These are phyloP conservation scores for Picus viridis DNA, from an alignment of 2,797 vertebrate species.

Conservation along the genomic window DNA sequence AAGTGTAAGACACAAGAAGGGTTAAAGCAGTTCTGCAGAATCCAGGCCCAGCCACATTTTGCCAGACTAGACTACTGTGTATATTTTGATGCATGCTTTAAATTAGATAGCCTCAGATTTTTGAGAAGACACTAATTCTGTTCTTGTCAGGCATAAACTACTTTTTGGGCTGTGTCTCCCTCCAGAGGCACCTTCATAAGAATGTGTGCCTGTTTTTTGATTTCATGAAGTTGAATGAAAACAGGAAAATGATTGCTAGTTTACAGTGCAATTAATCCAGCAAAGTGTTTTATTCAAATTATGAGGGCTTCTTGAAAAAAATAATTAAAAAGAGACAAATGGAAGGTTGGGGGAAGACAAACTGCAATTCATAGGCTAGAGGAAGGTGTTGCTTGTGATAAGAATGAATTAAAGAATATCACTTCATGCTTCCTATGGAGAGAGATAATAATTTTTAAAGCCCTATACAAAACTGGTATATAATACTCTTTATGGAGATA, in stretches of 20 bases:
- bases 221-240: conserved; percentile 20
- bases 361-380: not conserved
- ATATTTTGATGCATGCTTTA: not conserved
- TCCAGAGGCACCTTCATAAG: conserved; percentile 73
- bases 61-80: not conserved
- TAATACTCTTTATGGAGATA: not conserved
- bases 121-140: not conserved
- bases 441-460: not conserved
- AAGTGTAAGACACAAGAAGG: not conserved
- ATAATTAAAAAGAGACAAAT: not conserved
- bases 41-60: not conserved
- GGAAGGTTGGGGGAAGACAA: not conserved
- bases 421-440: not conserved
- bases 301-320: not conserved
- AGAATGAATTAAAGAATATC: not conserved
- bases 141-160: conserved; percentile 27
- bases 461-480: not conserved
- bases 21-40: conserved; percentile 5
- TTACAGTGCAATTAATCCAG: not conserved
- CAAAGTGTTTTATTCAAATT: not conserved
- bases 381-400: not conserved
- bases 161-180: conserved; percentile 81
- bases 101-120: not conserved
- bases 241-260: not conserved
- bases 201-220: conserved; percentile 6